Conservation (phyloP, 2,888 invertebrate species). For the Pristionchus entomophagus region DNA sequence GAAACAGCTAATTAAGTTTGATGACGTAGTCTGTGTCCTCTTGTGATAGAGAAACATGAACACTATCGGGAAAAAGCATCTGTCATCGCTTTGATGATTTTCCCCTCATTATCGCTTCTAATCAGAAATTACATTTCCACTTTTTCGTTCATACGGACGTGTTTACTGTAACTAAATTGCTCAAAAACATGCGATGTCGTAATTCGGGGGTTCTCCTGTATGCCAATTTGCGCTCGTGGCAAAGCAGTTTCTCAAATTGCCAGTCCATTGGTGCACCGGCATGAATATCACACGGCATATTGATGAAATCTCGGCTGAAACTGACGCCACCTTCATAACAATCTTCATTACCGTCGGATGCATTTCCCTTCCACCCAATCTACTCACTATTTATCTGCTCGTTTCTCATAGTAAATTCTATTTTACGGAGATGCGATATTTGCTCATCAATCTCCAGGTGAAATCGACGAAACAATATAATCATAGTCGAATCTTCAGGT, state of each 20-base stretch:
- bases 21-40: no score
- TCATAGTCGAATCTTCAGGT: not conserved
- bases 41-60: no score
- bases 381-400: not conserved
- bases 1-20: no score
- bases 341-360: not conserved
- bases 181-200: not conserved
- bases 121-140: no score
- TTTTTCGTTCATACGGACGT: no score
- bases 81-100: no score
- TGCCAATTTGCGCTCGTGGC: not conserved
- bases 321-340: not conserved
- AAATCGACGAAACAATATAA: not conserved
- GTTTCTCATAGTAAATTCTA: not conserved
- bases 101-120: no score
- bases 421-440: not conserved
- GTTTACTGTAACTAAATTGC: no score
- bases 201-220: not conserved
- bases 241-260: not conserved
- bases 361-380: not conserved
- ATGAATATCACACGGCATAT: not conserved
- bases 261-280: not conserved
- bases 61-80: no score
- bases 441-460: slow-evolving; percentile 26
- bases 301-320: not conserved